Evolutionary conservation across 1,140 invertebrate genomes (phyloP), one percentile per base, ranked within the genome.

Genomic region (Drosophila lini): DNA sequence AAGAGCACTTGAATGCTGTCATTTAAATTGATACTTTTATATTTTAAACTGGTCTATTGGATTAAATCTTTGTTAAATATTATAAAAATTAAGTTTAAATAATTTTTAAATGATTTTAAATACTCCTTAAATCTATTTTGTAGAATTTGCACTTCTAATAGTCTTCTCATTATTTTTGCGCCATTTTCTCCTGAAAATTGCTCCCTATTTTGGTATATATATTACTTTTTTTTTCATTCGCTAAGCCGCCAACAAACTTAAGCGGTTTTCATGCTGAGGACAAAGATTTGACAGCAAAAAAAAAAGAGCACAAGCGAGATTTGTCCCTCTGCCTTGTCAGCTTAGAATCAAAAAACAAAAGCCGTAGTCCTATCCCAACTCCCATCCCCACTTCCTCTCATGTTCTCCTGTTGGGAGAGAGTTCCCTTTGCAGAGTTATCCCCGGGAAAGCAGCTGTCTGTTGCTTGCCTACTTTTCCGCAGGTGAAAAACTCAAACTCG

Each of bases 261-360:
- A 78, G 74, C 74, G 63, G 69, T 71, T 73, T 71, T 71, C 44
- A 31, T 31, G 42, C 50, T 56, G 41, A 19, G 44, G 36, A 67
- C 56, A 69, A 68, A 59, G 74, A 76, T 68, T 77, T 76, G 74
- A 77, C 74, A 77, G 52, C 15, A 38, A 53, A 38, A 61, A 42
- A 60, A 45, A 41, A 47, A 56, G 22, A 22, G 22, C 44, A 25
- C 63, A 40, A 36, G 60, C 34, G 15, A 45, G 38, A 56, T 60
- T 41, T 59, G 47, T 36, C 45, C 58, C 62, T 34, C 34, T 55
- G 56, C 63, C 59, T 67, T 85, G 84, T 88, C 83, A 78, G 84
- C 83, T 88, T 88, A 88, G 61, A 77, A 80, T 86, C 77, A 88
- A 85, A 88, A 82, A 82, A 59, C 60, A 76, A 85, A 85, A 85